Evolutionary conservation across 2,888 invertebrate genomes (phyloP).

Genomic region (Odontomyia ornata): DNA sequence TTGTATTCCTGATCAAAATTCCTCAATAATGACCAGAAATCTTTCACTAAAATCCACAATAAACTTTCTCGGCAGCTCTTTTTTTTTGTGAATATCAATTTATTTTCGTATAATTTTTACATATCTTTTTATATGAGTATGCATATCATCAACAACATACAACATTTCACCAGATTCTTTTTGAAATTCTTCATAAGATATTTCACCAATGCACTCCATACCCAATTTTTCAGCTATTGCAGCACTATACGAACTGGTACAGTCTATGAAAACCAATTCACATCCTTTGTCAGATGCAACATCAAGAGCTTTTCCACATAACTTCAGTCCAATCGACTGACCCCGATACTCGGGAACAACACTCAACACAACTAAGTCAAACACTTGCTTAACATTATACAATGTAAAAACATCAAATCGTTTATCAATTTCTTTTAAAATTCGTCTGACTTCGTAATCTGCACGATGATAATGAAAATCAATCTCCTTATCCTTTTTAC

Average conservation of each 20-base stretch:
- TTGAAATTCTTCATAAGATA: conserved; percentile 6
- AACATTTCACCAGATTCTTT: conserved; percentile 4
- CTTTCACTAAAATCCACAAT: no score
- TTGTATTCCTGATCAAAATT: no score
- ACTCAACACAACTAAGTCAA: background rate
- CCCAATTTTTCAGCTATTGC: conserved; percentile 19
- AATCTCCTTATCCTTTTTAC: background rate
- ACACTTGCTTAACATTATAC: background rate
- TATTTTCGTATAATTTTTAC: conserved; percentile 12
- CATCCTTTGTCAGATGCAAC: background rate
- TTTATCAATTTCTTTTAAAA: background rate
- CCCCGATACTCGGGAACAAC: conserved; percentile 28
- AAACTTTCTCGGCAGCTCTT: no score
- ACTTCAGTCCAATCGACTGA: background rate
- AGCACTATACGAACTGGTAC: conserved; percentile 6
- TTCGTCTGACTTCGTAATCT: background rate
- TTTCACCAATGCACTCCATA: conserved; percentile 18
- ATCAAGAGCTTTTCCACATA: conserved; percentile 5
- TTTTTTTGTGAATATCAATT: conserved; percentile 10
- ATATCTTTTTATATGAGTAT: conserved; percentile 16
- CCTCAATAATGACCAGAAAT: no score
- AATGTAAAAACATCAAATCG: conserved; percentile 1
- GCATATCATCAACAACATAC: background rate
- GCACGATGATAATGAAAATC: background rate
- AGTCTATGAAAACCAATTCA: conserved; percentile 22